Conservation (phyloP, 2,797 vertebrate species). For the Myotis planiceps region DNA sequence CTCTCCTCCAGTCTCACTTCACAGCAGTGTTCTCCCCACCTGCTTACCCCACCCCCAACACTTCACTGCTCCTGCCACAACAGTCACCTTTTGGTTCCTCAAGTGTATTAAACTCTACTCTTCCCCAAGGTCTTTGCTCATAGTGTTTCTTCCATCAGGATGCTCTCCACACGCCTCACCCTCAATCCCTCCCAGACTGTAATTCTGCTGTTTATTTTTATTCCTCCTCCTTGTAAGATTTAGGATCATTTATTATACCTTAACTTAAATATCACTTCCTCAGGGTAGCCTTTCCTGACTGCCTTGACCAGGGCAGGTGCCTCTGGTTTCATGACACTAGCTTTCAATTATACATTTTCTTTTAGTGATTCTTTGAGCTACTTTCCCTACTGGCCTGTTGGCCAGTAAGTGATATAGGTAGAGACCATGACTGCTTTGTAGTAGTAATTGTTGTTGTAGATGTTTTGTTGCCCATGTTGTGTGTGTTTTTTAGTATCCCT, state of each 20-base stretch:
- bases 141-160: background rate
- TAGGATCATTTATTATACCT: background rate
- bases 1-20: background rate
- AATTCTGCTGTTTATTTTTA: background rate
- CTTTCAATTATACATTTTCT: background rate
- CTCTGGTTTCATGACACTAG: slow-evolving; percentile 2
- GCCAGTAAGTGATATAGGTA: background rate
- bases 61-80: background rate
- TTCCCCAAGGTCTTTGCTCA: background rate
- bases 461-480: background rate
- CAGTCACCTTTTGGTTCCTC: background rate
- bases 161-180: background rate
- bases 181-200: background rate
- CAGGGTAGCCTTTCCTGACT: background rate
- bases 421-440: background rate
- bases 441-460: too few relatives aligned
- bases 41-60: background rate
- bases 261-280: slow-evolving; percentile 38
- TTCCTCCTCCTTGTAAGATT: background rate
- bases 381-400: background rate
- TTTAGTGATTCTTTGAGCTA: background rate
- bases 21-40: background rate
- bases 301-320: background rate
- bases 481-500: background rate
- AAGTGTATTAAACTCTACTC: background rate